phyloP scores from a whole-genome alignment of 2,888 invertebrate species.

The Opisthograptis luteolata region DNA sequence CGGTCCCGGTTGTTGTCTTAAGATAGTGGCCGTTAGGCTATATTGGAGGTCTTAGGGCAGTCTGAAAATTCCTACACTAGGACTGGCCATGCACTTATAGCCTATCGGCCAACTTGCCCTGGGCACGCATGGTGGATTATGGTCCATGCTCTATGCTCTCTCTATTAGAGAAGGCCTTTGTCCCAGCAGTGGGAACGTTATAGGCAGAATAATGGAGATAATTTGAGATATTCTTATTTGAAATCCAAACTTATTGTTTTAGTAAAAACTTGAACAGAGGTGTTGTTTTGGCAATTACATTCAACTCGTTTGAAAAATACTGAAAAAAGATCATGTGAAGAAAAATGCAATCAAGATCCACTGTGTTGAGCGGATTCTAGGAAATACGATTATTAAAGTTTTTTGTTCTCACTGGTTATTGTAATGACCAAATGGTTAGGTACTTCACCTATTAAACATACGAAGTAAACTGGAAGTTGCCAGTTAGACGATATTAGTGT shows the following conservation, averaged over 20 bases:
- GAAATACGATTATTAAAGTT: constrained; percentile 10
- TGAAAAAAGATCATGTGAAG: neutral
- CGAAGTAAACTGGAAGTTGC: neutral
- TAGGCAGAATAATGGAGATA: no score
- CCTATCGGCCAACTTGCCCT: no score
- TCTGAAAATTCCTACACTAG: no score
- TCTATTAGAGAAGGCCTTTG: no score
- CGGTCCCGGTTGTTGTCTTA: no score
- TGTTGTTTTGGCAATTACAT: constrained; percentile 3
- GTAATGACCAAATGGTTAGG: neutral
- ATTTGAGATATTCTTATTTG: neutral
- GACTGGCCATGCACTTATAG: no score
- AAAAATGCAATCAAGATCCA: constrained; percentile 3
- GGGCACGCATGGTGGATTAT: no score
- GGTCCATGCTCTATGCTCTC: no score
- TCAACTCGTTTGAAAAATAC: constrained; percentile 3
- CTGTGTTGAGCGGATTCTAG: constrained; percentile 6
- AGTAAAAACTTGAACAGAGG: neutral
- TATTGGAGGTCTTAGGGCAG: no score
- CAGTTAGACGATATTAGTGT: no score
- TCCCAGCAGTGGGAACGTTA: no score
- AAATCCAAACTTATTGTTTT: constrained; percentile 2
- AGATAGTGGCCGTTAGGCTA: no score
- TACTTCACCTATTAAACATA: neutral
- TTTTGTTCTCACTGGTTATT: constrained; percentile 16